Percentiles rank a stretch among this genome's conserved stretches.
Conservation (phyloP, 2,797 vertebrate species). For the Morus bassanus region DNA sequence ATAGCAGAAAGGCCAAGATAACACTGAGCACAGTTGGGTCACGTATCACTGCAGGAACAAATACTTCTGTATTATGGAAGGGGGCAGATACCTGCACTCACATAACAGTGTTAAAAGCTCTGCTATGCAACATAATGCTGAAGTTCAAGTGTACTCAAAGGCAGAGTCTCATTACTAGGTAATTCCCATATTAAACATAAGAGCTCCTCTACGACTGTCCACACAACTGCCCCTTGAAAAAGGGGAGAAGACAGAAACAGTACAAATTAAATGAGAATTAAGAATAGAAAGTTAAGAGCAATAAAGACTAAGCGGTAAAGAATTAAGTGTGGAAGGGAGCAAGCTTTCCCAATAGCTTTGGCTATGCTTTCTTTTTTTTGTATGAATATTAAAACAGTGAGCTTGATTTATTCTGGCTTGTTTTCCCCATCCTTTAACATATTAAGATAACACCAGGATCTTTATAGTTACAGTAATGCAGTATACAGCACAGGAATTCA, state of each 20-base stretch:
- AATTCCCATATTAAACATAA: background rate
- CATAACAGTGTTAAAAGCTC: background rate
- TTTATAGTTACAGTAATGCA: background rate
- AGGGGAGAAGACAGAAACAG: background rate
- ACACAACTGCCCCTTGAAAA: background rate
- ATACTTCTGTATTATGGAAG: background rate
- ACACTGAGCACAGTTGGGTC: background rate
- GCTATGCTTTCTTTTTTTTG: background rate
- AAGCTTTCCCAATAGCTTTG: background rate
- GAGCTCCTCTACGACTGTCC: background rate
- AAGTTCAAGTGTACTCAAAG: background rate
- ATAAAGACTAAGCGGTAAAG: background rate
- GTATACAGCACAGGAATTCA: background rate
- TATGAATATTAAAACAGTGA: background rate
- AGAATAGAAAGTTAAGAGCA: background rate
- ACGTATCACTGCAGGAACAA: background rate
- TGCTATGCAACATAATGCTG: background rate
- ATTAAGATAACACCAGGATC: background rate
- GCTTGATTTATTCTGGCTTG: background rate
- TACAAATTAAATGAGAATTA: background rate
- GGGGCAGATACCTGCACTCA: background rate
- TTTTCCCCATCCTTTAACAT: background rate
- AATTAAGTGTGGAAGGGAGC: background rate
- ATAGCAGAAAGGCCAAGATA: background rate
- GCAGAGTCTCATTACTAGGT: background rate